Evolutionary conservation across 1,140 invertebrate genomes (phyloP).

Genomic region (Heliothis virescens): DNA sequence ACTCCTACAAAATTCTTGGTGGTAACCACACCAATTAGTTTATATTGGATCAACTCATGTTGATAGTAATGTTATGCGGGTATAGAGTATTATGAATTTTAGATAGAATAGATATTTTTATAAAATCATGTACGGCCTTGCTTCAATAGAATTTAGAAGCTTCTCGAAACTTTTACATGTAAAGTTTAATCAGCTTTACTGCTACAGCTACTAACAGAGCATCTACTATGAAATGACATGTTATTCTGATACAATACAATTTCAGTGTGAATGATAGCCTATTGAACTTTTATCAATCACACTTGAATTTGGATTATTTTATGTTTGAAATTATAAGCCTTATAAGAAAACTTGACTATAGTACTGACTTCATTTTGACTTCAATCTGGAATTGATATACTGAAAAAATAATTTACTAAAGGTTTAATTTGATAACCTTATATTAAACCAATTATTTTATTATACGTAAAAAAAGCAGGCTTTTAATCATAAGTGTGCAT

Average conservation of each 20-base stretch:
- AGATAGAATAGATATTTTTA: too few relatives aligned
- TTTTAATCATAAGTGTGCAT: neutral
- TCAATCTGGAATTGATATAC: slow-evolving; percentile 3
- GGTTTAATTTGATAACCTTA: neutral
- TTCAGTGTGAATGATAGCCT: neutral
- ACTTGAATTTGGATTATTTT: neutral
- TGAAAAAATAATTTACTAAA: neutral
- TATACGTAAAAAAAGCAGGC: neutral
- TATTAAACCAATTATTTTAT: neutral
- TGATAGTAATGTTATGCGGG: neutral
- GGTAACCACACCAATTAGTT: slow-evolving; percentile 78
- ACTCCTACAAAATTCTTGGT: slow-evolving; percentile 79
- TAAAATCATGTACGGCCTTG: too few relatives aligned
- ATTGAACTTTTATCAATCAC: neutral
- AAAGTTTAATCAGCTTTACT: too few relatives aligned
- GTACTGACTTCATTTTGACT: neutral
- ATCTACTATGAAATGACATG: neutral
- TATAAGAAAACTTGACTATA: too few relatives aligned
- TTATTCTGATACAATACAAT: neutral
- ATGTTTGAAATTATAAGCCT: too few relatives aligned
- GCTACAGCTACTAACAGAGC: too few relatives aligned
- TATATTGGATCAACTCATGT: neutral
- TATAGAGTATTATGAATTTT: neutral
- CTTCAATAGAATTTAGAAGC: too few relatives aligned
- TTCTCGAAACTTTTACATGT: too few relatives aligned